Evolutionary conservation across 2,113 vertebrate species (phyloP), one percentile per base, ranked within the genome.

Genomic region (Suricata suricatta): DNA sequence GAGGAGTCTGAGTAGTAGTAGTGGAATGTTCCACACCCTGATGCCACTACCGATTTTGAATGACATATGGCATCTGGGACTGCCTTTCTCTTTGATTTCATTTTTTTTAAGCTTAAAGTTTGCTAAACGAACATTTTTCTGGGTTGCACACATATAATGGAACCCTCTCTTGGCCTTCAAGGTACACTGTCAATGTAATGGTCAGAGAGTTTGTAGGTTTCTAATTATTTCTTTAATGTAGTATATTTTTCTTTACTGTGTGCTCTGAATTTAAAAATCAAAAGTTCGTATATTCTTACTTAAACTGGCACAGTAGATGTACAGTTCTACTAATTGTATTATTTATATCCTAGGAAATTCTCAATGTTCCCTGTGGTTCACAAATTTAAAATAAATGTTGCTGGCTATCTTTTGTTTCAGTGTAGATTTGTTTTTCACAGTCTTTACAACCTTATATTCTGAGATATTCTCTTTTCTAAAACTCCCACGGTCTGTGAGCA

Each of bases 71-170:
- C 35, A 44, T 19, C 76, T 87, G n/a, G 10, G 17, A 11, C 38
- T 69, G 47, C 38, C 4, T 93, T 94, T 60, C 35, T 80, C 31
- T 81, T 80, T 90, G 10, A 76, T 71, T 90, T 71, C 72, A 27
- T 84, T 97, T 77, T 35, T 93, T 88, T 74, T 72, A 47, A 77
- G 63, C 66, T 81, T 95, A 60, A 80, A 77, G 69, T 93, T 33
- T 23, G n/a, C 80, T 85, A 60, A 83, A 80, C 66, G 8, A 93
- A 47, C 23, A 21, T 90, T 84, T 93, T 93, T n/a, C 25, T 76
- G 92, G 16, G 63, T 88, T 60, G 17, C 15, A 82, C 14, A 44
- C 3, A 63, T 47, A 19, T 90, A 77, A 50, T 17, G 23, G 52
- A 84, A 92, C 19, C 64, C 66, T 64, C 86, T 63, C 44, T 50